These are phyloP conservation scores for Halesus radiatus DNA, from an alignment of 1,140 invertebrate species.

Conservation along the genomic window DNA sequence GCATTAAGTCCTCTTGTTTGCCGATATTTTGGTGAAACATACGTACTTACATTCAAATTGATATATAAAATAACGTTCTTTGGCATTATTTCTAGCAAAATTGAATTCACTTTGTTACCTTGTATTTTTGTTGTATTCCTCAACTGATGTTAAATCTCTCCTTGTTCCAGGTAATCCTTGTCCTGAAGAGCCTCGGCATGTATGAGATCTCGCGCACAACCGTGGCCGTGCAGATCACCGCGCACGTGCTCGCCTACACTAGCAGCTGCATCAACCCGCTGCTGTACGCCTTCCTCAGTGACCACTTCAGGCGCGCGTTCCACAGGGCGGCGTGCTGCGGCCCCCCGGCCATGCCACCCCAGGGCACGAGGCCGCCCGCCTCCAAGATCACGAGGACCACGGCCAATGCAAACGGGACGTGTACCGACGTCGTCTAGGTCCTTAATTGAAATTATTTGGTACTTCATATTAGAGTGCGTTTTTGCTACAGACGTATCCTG, in stretches of 20 bases:
- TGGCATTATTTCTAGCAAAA: no score
- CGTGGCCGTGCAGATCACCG: slow-evolving; percentile 84
- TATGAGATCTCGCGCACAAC: slow-evolving; percentile 78
- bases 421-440: slow-evolving; percentile 51
- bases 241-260: slow-evolving; percentile 94
- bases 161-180: slow-evolving; percentile 79
- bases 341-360: slow-evolving; percentile 39
- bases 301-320: slow-evolving; percentile 90
- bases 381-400: slow-evolving; percentile 54
- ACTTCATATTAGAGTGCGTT: background rate
- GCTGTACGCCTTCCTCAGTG: slow-evolving; percentile 92
- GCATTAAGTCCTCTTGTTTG: no score
- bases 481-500: background rate
- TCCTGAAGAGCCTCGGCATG: slow-evolving; percentile 81
- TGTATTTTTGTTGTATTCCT: no score
- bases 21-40: no score
- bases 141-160: background rate
- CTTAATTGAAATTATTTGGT: no score
- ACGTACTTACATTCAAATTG: no score
- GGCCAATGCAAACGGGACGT: slow-evolving; percentile 50
- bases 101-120: no score
- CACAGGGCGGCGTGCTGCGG: slow-evolving; percentile 70
- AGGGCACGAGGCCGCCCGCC: slow-evolving; percentile 18
- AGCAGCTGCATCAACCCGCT: slow-evolving; percentile 97
- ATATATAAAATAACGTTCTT: no score